Percentiles rank a stretch among this genome's conserved stretches.
These are phyloP conservation scores for Scolopax mira DNA, from an alignment of 2,113 vertebrate species.

Conservation along the genomic window DNA sequence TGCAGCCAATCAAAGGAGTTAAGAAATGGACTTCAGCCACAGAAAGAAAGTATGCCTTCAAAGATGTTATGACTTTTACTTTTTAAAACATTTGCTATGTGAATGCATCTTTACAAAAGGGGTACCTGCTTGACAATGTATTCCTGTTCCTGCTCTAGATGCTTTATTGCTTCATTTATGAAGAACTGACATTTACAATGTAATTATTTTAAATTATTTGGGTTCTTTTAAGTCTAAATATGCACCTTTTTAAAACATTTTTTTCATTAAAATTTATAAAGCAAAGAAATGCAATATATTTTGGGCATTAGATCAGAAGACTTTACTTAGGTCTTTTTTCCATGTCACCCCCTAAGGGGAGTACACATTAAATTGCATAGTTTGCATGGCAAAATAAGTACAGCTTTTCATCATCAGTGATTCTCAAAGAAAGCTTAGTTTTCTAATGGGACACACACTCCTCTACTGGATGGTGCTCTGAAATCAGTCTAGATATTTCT, in stretches of 20 bases:
- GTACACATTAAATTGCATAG: background rate
- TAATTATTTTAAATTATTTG: slow-evolving; percentile 28
- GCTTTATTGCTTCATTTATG: background rate
- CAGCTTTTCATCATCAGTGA: slow-evolving; percentile 18
- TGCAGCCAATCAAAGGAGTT: background rate
- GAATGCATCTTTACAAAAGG: background rate
- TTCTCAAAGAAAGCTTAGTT: background rate
- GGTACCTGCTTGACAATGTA: background rate
- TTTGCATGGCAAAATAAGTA: slow-evolving; percentile 3
- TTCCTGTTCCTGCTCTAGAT: background rate
- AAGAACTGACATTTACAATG: background rate
- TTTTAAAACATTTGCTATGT: background rate
- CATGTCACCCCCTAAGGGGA: background rate
- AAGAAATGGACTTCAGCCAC: background rate
- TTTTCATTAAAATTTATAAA: slow-evolving; percentile 29
- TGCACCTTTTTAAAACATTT: background rate
- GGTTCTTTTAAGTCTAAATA: slow-evolving; percentile 22
- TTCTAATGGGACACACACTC: background rate
- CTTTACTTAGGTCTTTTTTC: slow-evolving; percentile 7
- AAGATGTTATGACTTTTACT: background rate
- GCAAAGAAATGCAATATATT: slow-evolving; percentile 25
- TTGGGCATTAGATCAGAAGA: slow-evolving; percentile 54
- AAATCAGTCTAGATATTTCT: slow-evolving; percentile 34
- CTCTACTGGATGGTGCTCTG: background rate
- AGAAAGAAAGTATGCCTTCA: background rate